Base-by-base conservation (phyloP, 2,888 invertebrate species). In the Ctena decussata region DNA sequence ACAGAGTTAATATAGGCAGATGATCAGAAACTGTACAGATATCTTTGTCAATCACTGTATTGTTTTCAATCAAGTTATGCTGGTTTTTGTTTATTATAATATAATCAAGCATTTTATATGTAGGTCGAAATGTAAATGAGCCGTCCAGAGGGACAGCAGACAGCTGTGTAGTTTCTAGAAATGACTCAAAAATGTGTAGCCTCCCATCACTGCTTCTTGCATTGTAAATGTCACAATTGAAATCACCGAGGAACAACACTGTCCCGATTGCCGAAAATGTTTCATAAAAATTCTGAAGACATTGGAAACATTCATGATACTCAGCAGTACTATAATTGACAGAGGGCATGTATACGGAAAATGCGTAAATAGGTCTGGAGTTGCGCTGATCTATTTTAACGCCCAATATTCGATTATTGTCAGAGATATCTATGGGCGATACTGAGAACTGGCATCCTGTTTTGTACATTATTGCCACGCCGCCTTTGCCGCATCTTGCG, bases 281-380 rank as follows among this genome's bases (percentile, higher is more conserved):
- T 3, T 37, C 70, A 37, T 41, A 70, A n/a, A 70, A 12, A 24
- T 15, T 6, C 21, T 60, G 32, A 32, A 37, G 49, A 21, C 24
- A 49, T 46, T 44, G 27, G 30, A 60, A 30, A 35, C 46, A 46
- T 12, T 37, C 12, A 46, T 8, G 21, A 70, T 24, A 46, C 12
- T 70, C 37, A 30, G 3, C 12, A 27, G 15, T 46, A n/a, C 8
- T 6, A 39, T 30, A 70, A 35, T 65, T 77, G 8, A 27, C 21
- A 11, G 70, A 60, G 11, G 37, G 77, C 70, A 77, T 44, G 49
- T 77, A 77, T 5, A 35, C 65, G 15, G 69, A 60, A 21, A 77
- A 32, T 11, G 60, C 60, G 32, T 70, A 77, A 3, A 77, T 30
- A 1, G 46, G 69, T 32, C 18, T 5, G 2, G n/a, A 5, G 1